These are phyloP conservation scores for Thumatha senex DNA, from an alignment of 2,888 invertebrate species.

Conservation along the genomic window DNA sequence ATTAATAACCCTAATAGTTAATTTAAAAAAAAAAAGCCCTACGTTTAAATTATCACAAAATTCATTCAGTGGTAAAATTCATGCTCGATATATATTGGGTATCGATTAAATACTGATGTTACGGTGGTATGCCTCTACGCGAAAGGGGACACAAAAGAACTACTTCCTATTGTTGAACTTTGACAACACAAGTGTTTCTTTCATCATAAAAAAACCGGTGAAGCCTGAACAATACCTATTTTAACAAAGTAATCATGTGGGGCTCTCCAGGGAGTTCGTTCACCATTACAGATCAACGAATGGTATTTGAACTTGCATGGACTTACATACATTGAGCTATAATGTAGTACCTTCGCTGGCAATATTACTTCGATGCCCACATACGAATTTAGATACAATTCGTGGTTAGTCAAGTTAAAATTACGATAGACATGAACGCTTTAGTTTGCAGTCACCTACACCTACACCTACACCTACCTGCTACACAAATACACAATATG, in stretches of 20 bases:
- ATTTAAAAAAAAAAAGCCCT: too few relatives aligned
- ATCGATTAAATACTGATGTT: conserved; percentile 16
- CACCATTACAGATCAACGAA: conserved; percentile 5
- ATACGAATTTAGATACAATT: too few relatives aligned
- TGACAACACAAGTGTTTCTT: conserved; percentile 21
- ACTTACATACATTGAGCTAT: background rate
- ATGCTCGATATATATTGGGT: conserved; percentile 8
- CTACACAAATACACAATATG: too few relatives aligned
- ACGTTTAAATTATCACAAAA: conserved; percentile 1
- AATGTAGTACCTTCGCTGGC: too few relatives aligned
- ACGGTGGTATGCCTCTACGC: background rate
- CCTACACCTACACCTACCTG: too few relatives aligned
- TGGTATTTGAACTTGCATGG: background rate
- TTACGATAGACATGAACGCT: too few relatives aligned
- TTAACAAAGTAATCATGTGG: conserved; percentile 2
- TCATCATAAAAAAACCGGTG: conserved; percentile 15
- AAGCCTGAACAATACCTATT: conserved; percentile 12
- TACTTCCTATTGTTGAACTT: conserved; percentile 12
- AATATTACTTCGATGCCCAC: too few relatives aligned
- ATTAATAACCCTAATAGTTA: too few relatives aligned
- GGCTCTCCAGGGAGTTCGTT: conserved; percentile 7
- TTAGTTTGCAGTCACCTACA: too few relatives aligned
- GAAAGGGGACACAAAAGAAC: conserved; percentile 1
- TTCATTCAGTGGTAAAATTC: conserved; percentile 6
- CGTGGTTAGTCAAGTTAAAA: too few relatives aligned